Evolutionary conservation across 2,888 invertebrate species (phyloP), one percentile per base, ranked within the genome.

Genomic region (Pseudanteris insignis): DNA sequence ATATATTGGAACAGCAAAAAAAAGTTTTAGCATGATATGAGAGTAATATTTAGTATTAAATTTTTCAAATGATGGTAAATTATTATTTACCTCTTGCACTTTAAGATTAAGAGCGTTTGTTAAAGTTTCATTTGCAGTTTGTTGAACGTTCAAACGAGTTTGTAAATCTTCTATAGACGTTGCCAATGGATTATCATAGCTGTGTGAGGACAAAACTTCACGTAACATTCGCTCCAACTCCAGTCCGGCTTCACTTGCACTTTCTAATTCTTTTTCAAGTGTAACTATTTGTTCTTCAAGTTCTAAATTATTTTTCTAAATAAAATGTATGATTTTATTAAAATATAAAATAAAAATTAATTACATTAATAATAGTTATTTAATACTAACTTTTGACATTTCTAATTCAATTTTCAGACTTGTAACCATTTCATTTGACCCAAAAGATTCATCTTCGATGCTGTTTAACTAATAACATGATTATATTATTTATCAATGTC

Each of bases 211-310:
- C 40, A 89, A 78, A 66, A 88, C 83, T 69, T 88, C 88, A 0
- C 86, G 82, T 18, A 89, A 78, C 83, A 89, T 88, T 71, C 84
- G 82, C 70, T 89, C 88, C 37, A 89, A 76, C 78, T 92, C 92
- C 64, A 92, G 81, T 30, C 88, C 89, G 4, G 91, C 90, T 69
- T 91, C 90, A 0, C 92, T 90, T 0, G 91, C 90, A 70, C 86
- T 88, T 78, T 92, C 92, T 29, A 92, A 84, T 72, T 92, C 86
- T 83, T 88, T 86, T 82, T 92, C 85, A 71, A 88, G 72, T 74
- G 84, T 84, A 40, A 84, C 80, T 11, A 90, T 82, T 76, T 91
- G 88, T 43, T 89, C 89, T 75, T 90, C 86, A 29, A 88, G 73
- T 50, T 83, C 83, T 2, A 69, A 68, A 64, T 83, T 85, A 10